A percentile compares a stretch with the other conserved stretches of the same genome.
Evolutionary conservation across 2,888 invertebrate genomes (phyloP).

Genomic region (Baronia brevicornis): DNA sequence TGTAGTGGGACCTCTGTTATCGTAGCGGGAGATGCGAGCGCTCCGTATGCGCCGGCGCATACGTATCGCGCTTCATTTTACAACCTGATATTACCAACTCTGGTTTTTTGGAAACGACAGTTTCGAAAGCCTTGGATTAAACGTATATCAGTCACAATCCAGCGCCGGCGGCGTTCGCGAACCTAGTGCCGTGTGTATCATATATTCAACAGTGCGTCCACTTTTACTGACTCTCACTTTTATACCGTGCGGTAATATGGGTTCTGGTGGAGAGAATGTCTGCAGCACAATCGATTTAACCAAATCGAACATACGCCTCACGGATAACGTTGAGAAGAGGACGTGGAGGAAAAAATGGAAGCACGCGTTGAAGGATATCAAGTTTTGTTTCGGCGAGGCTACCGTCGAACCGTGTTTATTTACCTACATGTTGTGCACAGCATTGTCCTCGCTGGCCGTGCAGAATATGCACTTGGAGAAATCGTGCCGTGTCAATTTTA

Average conservation of each 20-base stretch:
- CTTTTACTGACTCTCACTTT: constrained; percentile 58
- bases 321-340: constrained; percentile 32
- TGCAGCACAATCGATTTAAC: constrained; percentile 45
- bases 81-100: constrained; percentile 60
- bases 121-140: constrained; percentile 55
- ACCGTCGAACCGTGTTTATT: constrained; percentile 82
- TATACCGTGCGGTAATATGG: constrained; percentile 37
- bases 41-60: constrained; percentile 45
- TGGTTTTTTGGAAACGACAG: constrained; percentile 62
- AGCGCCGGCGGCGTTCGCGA: constrained; percentile 33
- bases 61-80: constrained; percentile 57
- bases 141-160: constrained; percentile 45
- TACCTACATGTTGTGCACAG: constrained; percentile 78
- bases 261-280: constrained; percentile 41
- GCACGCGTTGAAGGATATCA: constrained; percentile 47
- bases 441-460: constrained; percentile 78
- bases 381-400: constrained; percentile 47
- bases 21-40: constrained; percentile 60
- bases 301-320: constrained; percentile 53
- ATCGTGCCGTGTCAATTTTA: constrained; percentile 71
- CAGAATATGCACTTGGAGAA: constrained; percentile 77
- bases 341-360: constrained; percentile 54
- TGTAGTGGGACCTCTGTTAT: constrained; percentile 61
- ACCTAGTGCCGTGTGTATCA: constrained; percentile 36
- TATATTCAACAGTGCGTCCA: constrained; percentile 31